phyloP scores from a whole-genome alignment of 2,113 vertebrate species.

The Mustela nigripes region DNA sequence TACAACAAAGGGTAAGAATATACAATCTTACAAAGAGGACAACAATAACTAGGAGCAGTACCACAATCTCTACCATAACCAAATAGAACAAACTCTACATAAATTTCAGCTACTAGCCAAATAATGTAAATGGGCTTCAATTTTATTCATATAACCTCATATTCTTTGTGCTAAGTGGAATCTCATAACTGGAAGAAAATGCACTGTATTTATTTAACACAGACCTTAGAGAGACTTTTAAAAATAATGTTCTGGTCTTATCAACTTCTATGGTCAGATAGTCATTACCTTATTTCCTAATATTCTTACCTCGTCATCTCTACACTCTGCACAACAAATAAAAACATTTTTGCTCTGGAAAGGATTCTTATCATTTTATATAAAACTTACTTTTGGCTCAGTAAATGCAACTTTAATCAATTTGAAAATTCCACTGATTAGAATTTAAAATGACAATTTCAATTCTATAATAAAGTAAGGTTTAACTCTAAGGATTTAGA shows the following conservation, averaged over 20 bases:
- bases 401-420: slow-evolving; percentile 45
- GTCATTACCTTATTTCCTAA: neutral
- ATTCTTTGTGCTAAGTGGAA: slow-evolving; percentile 15
- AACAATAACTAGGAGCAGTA: neutral
- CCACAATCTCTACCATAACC: neutral
- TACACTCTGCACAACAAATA: neutral
- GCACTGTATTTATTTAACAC: slow-evolving; percentile 22
- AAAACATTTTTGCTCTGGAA: slow-evolving; percentile 14
- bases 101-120: neutral
- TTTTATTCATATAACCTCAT: neutral
- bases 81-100: neutral
- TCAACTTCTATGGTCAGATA: neutral
- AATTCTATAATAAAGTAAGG: slow-evolving; percentile 41
- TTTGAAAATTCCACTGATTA: slow-evolving; percentile 11
- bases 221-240: neutral
- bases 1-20: neutral
- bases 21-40: neutral
- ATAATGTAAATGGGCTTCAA: slow-evolving; percentile 2
- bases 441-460: slow-evolving; percentile 43
- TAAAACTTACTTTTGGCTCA: neutral
- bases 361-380: neutral
- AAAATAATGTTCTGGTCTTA: neutral
- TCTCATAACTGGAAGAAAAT: neutral
- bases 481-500: neutral
- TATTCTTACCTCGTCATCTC: neutral